Base-by-base conservation (phyloP, 2,888 invertebrate species). In the Scrobipalpa costella region DNA sequence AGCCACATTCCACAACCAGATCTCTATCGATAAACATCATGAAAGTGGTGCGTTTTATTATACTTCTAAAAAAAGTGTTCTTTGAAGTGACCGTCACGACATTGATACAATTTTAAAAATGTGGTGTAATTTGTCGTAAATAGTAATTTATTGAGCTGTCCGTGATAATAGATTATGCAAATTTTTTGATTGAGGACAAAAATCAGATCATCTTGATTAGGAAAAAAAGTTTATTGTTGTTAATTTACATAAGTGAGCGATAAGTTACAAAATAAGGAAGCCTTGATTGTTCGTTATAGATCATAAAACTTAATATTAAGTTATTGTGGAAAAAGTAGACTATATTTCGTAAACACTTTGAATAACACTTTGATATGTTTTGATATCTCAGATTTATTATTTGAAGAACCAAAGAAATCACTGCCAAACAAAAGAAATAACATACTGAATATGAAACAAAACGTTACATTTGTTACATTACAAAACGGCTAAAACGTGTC, bases 11-110 rank as follows among this genome's bases (percentile, higher is more conserved):
- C 85, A 73, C 73, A 72, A 71, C 77, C 74, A 76, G 78, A 77
- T 69, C 77, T 71, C 78, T 73, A 72, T 73, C 72, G 76, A 71
- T 74, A n/a, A 80, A 68, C 86, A 88, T 78, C 86, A 90, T 90
- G 90, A 81, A 89, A 86, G 80, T 84, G 90, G 90, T 90, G 55
- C 55, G 55, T 55, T 33, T 55, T 34, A 33, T 55, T 55, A 3
- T n/a, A 27, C n/a, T n/a, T n/a, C n/a, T n/a, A 1, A 52, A 27
- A 13, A 15, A 2, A 33, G 13, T 9, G 1, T 13, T 8, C 21
- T 55, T 33, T 13, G 3, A 55, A 33, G n/a, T 21, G 33, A n/a
- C 55, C n/a, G 27, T 55, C 55, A 55, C 55, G 55, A 55, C n/a
- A 33, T 34, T n/a, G 55, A 27, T 34, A 55, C 55, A 55, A 33